Evolutionary conservation across 2,888 invertebrate genomes (phyloP), one percentile per base, ranked within the genome.

Genomic region (Diadegma fenestrale): DNA sequence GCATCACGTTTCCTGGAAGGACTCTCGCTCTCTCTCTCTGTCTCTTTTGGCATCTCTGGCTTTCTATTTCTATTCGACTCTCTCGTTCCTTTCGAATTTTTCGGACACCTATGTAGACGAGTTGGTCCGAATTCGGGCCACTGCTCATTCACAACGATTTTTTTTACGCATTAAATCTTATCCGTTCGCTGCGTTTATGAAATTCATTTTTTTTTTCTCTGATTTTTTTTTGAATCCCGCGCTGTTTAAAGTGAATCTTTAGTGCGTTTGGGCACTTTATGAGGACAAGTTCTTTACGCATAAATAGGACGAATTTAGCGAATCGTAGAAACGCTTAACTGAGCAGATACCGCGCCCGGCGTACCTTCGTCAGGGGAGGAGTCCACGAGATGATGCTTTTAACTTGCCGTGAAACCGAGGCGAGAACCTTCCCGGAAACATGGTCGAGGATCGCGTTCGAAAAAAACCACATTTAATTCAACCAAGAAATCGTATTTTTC

Each of bases 291-390:
- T n/a, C 0, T 64, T 64, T 37, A 37, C 37, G 37, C 33, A 64
- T 64, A 58, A 58, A 26, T 58, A 26, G 14, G 14, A 51, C 19
- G 68, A 87, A 87, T 87, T 88, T 88, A 88, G 90, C 89, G 90
- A 91, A 90, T 91, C 90, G 90, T 64, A 64, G 64, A 76, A 48
- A 33, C 76, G 76, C 84, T 71, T 14, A 51, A 33, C 30, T 51
- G 30, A 30, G 14, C 45, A 58, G 43, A 58, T 45, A 37, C 37
- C 37, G 37, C 37, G 10, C n/a, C n/a, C 12, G 30, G 5, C 12
- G 66, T 63, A 93, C 92, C 92, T 93, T 92, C 92, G 91, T 92
- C 92, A 93, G 91, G 90, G 91, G 92, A 92, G 91, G 91, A 91
- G 91, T 88, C 87, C 54, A 72, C 72, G 76, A 77, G 71, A 80